Base-by-base conservation (phyloP, 2,797 vertebrate genomes). In the Pipistrellus nathusii region DNA sequence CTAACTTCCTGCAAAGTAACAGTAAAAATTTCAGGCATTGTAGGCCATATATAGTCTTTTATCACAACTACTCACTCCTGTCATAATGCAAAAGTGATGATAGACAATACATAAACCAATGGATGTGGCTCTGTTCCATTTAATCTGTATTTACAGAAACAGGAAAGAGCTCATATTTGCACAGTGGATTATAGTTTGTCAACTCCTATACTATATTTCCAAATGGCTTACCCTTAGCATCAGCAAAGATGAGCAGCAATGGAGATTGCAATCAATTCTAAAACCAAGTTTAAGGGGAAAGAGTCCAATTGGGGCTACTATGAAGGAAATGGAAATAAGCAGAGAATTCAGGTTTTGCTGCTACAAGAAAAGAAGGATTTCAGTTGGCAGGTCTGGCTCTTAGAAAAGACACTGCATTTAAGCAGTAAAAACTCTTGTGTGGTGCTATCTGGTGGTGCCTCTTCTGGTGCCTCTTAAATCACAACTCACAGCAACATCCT, bases 131-230 rank as follows among this genome's bases (percentile, higher is more conserved):
- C 21, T 76, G 35, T 88, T 86, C 25, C 75, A 93, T 77, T 88
- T 81, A 81, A 94, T 51, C 15, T 85, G 89, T 66, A 88, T 59
- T 96, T 93, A 62, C n/a, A 35, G 82, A 89, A 92, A 44, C 13
- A 90, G 11, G 20, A 21, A 73, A 51, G 78, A 46, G 7, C 12
- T n/a, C 41, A 85, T 32, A 92, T 88, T 85, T 88, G 25, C 35
- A 46, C 59, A 53, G 6, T 53, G 25, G 10, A 62, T 21, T 76
- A 5, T 46, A 96, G 57, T 77, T 88, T 78, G 27, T 27, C 55
- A 25, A 57, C 17, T 23, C 17, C n/a, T 51, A 20, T 38, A 88
- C 83, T 90, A 44, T 75, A 75, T 46, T 5, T 25, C 18, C 21
- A 88, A 78, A 38, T 93, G 15, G 6, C 25, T 95, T 93, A 62